These are phyloP conservation scores for Danionella cerebrum DNA, from an alignment of 2,113 vertebrate genomes.

Conservation along the genomic window DNA sequence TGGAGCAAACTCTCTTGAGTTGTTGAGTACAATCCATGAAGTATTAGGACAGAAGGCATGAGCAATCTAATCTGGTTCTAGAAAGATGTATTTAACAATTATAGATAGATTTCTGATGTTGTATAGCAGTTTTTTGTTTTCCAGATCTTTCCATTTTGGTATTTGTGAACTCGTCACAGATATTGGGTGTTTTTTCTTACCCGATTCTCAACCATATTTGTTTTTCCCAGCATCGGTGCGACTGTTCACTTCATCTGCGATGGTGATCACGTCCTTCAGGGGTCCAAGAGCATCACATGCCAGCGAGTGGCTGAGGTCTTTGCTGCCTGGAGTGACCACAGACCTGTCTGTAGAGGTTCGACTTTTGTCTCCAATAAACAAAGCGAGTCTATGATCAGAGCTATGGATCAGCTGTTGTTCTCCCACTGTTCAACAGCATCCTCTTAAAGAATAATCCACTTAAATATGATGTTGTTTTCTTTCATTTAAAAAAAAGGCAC, in stretches of 20 bases:
- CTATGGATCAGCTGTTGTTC: not conserved
- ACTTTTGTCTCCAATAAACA: not conserved
- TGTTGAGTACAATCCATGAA: no score
- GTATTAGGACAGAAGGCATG: no score
- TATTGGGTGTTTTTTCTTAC: no score
- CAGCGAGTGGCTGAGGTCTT: constrained; percentile 94
- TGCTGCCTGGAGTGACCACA: constrained; percentile 94
- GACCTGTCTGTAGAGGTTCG: constrained; percentile 94
- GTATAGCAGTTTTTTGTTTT: no score
- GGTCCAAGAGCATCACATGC: constrained; percentile 92
- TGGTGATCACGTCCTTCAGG: constrained; percentile 93
- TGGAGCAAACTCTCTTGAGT: no score
- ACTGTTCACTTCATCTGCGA: constrained; percentile 88
- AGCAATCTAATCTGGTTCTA: no score
- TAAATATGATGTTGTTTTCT: not conserved
- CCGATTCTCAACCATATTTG: not conserved
- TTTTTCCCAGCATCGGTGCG: constrained; percentile 74
- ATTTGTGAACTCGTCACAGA: no score
- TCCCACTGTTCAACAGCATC: not conserved
- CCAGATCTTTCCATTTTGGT: no score
- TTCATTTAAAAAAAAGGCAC: no score
- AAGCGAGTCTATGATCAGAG: not conserved
- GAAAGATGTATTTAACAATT: no score
- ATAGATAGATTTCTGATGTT: no score
- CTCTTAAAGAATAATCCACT: not conserved